Conservation (phyloP, 2,113 vertebrate genomes). For the Edolisoma coerulescens region DNA sequence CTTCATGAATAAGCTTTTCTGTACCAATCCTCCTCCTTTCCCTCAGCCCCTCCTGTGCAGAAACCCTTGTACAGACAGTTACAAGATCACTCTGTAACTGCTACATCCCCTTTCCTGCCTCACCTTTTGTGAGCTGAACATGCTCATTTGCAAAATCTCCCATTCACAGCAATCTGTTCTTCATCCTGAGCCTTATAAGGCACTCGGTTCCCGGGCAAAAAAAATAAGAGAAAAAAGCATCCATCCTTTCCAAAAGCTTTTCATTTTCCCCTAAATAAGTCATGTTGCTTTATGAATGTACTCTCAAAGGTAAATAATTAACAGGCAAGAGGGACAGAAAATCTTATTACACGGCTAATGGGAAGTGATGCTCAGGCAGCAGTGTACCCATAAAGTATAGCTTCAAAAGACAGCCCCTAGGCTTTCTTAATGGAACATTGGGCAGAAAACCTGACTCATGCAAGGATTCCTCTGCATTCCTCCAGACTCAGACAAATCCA, state of each 20-base stretch:
- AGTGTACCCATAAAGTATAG: background rate
- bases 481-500: background rate
- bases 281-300: background rate
- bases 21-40: background rate
- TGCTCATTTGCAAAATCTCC: background rate
- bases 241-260: background rate
- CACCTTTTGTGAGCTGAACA: background rate
- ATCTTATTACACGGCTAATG: background rate
- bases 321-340: constrained; percentile 22
- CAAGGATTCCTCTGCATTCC: background rate
- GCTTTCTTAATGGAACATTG: background rate
- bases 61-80: background rate
- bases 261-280: constrained; percentile 7
- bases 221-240: background rate
- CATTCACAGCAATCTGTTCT: background rate
- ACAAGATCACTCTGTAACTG: background rate
- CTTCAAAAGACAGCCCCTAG: background rate
- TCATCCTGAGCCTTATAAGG: background rate
- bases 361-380: background rate
- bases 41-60: background rate
- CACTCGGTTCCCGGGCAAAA: background rate
- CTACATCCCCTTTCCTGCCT: background rate
- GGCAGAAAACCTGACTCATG: background rate
- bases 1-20: background rate
- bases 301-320: constrained; percentile 52